phyloP scores from a whole-genome alignment of 2,113 vertebrate genomes.

The Indicator maculatus region DNA sequence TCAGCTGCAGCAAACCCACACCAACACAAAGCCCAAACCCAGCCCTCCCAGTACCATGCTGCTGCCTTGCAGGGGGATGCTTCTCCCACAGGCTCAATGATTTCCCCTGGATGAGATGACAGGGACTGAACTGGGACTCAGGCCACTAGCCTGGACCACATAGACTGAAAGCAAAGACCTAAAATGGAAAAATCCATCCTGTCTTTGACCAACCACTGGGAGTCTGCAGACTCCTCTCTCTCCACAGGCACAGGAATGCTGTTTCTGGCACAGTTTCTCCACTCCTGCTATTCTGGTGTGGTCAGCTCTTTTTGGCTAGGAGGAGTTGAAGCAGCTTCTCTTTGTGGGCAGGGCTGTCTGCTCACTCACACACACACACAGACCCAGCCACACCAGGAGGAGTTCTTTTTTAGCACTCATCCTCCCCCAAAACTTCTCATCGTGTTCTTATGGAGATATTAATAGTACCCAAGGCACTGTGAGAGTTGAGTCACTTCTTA shows the following conservation, averaged over 20 bases:
- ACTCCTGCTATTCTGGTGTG: not conserved
- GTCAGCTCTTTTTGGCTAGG: slow-evolving; percentile 60
- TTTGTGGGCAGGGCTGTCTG: not conserved
- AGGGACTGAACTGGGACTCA: not conserved
- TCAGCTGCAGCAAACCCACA: not conserved
- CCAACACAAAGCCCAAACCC: not conserved
- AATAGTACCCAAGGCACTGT: slow-evolving; percentile 27
- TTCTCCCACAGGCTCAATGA: not conserved
- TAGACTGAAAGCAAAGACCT: not conserved
- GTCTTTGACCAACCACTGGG: not conserved
- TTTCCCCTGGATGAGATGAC: not conserved
- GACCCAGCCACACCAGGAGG: slow-evolving; percentile 10
- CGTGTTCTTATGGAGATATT: slow-evolving; percentile 26
- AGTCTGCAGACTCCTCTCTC: not conserved
- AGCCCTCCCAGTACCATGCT: accelerated
- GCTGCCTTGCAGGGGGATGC: not conserved
- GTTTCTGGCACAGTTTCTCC: slow-evolving; percentile 40
- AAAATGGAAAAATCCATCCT: slow-evolving; percentile 23
- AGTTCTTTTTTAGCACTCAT: not conserved
- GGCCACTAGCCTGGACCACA: not conserved
- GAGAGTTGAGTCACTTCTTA: not conserved
- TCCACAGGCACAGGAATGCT: slow-evolving; percentile 31
- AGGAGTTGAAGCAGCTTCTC: slow-evolving; percentile 40
- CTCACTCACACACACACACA: not conserved
- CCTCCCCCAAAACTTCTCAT: not conserved